Conservation (phyloP, 53 echinoderm and acorn worm species). For the Glandiceps talaboti region DNA sequence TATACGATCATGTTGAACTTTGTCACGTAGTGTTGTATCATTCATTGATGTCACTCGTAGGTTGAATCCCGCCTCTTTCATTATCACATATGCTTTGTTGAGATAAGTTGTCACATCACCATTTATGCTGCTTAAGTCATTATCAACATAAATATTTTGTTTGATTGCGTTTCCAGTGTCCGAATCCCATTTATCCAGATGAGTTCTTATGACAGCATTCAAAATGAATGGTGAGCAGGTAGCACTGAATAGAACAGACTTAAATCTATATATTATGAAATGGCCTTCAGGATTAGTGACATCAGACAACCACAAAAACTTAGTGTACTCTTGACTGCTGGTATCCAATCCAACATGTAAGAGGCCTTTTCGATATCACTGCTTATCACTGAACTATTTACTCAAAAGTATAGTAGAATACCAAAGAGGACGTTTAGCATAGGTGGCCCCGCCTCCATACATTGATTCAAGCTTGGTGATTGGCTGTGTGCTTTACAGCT, state of each 20-base stretch:
- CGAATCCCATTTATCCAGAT: not conserved
- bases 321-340: not conserved
- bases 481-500: not conserved
- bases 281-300: not conserved
- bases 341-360: not conserved
- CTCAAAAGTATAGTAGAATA: not conserved
- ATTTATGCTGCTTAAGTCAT: not conserved
- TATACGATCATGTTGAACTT: not conserved
- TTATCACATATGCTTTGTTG: not conserved
- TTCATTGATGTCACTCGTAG: not conserved
- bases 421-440: not conserved
- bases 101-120: not conserved
- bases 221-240: not conserved
- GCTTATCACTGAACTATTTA: not conserved
- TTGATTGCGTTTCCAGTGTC: not conserved
- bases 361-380: not conserved
- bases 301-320: not conserved
- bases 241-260: not conserved
- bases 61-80: not conserved
- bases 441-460: not conserved
- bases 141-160: not conserved
- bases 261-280: not conserved
- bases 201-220: not conserved
- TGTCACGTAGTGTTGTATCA: not conserved
- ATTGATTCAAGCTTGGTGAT: not conserved